Percentiles rank a stretch among this genome's conserved stretches.
Evolutionary conservation across 2,113 vertebrate genomes (phyloP).

Genomic region (Neodontobutis hainanensis): DNA sequence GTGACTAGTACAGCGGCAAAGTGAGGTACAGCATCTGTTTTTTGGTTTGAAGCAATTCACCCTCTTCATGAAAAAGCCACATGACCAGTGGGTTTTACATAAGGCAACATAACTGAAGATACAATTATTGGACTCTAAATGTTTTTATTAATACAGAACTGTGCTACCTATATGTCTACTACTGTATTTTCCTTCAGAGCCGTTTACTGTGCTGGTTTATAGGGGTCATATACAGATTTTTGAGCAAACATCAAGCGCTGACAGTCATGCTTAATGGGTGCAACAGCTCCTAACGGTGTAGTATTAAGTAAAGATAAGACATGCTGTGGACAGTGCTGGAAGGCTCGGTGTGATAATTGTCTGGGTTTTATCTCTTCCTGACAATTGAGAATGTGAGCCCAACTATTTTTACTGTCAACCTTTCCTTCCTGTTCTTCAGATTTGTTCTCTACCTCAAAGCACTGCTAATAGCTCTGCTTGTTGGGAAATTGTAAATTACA

Average conservation of each 20-base stretch:
- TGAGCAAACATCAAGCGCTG: not conserved
- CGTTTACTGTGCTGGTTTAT: not conserved
- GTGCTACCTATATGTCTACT: too few relatives aligned
- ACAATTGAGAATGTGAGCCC: not conserved
- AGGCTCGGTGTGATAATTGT: not conserved
- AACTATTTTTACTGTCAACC: not conserved
- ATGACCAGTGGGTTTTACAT: not conserved
- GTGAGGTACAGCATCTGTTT: conserved; percentile 30
- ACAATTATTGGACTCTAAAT: too few relatives aligned
- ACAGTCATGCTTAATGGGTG: not conserved
- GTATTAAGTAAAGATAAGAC: conserved; percentile 7
- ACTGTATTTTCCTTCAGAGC: too few relatives aligned
- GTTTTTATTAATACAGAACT: too few relatives aligned
- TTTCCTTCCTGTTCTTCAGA: not conserved
- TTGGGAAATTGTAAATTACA: too few relatives aligned
- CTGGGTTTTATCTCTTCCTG: conserved; percentile 6
- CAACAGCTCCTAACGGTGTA: conserved; percentile 4
- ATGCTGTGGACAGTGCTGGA: conserved; percentile 3
- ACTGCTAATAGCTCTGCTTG: not conserved
- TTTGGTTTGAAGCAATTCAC: not conserved
- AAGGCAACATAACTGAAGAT: too few relatives aligned
- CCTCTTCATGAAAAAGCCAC: not conserved
- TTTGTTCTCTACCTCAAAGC: too few relatives aligned
- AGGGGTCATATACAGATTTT: not conserved
- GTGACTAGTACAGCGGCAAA: conserved; percentile 23